A percentile compares a stretch with the other conserved stretches of the same genome.
phyloP scores from a whole-genome alignment of 2,797 vertebrate genomes.

The Geotrypetes seraphini region DNA sequence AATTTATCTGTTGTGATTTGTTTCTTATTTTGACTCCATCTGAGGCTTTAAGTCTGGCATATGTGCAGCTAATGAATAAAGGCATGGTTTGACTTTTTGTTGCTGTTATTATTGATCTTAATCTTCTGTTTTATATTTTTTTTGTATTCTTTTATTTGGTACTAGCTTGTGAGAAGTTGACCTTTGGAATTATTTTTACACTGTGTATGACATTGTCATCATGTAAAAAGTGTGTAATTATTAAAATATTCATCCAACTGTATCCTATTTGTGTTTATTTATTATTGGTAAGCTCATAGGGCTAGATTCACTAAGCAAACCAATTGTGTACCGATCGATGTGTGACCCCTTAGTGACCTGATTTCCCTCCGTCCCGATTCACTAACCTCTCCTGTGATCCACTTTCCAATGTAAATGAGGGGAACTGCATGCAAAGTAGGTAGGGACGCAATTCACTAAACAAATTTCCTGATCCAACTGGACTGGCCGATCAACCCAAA shows the following conservation, averaged over 20 bases:
- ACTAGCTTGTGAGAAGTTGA: slow-evolving; percentile 67
- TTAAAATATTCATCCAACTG: slow-evolving; percentile 59
- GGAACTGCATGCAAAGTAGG: no score
- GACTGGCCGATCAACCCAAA: no score
- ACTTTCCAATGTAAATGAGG: no score
- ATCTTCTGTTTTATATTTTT: slow-evolving; percentile 42
- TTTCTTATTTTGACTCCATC: slow-evolving; percentile 38
- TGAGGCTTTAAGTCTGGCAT: slow-evolving; percentile 34
- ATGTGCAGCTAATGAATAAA: slow-evolving; percentile 26
- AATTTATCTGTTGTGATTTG: slow-evolving; percentile 30
- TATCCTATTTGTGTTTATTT: no score
- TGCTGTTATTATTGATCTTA: slow-evolving; percentile 37
- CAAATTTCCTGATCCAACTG: no score
- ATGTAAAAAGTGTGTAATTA: slow-evolving; percentile 74
- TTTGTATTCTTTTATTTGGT: slow-evolving; percentile 52
- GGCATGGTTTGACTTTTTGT: slow-evolving; percentile 26
- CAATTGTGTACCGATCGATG: no score
- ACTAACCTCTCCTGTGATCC: no score
- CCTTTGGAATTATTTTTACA: slow-evolving; percentile 75
- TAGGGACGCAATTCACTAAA: no score
- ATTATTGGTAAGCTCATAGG: no score
- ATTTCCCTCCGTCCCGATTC: no score
- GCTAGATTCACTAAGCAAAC: no score
- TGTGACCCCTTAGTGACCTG: no score
- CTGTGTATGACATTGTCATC: slow-evolving; percentile 76